phyloP scores from a whole-genome alignment of 2,113 vertebrate species.

The Tursiops truncatus region DNA sequence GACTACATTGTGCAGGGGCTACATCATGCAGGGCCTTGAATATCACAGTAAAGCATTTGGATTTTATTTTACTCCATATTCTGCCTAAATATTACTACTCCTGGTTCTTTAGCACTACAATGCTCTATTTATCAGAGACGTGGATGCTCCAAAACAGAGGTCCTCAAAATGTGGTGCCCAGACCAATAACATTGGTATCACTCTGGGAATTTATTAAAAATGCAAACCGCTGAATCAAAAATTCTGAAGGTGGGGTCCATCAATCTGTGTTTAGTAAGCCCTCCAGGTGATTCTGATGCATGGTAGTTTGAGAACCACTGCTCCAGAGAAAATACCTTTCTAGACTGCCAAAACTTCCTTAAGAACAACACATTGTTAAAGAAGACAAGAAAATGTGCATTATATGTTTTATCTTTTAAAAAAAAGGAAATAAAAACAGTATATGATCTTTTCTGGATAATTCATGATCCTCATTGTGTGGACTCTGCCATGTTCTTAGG shows the following conservation, averaged over 20 bases:
- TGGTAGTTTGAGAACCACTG: background rate
- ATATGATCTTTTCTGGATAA: background rate
- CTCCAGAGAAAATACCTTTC: background rate
- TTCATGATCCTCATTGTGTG: background rate
- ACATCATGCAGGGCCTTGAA: background rate
- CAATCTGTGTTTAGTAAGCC: background rate
- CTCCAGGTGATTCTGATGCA: background rate
- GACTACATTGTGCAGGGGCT: background rate
- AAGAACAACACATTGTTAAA: background rate
- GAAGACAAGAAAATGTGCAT: background rate
- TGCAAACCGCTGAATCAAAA: background rate
- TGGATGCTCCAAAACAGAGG: background rate
- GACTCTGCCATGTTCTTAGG: background rate
- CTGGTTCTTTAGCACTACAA: background rate
- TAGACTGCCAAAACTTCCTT: background rate
- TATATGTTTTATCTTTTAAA: background rate
- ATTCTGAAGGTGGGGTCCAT: too few species aligned
- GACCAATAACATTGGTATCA: background rate
- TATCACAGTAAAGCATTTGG: background rate
- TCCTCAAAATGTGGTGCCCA: background rate
- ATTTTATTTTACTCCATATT: background rate
- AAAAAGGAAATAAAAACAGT: slow-evolving; percentile 8
- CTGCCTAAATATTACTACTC: background rate
- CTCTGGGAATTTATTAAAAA: background rate
- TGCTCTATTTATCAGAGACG: background rate